phyloP scores from a whole-genome alignment of 2,113 vertebrate species.

The Salvelinus alpinus region DNA sequence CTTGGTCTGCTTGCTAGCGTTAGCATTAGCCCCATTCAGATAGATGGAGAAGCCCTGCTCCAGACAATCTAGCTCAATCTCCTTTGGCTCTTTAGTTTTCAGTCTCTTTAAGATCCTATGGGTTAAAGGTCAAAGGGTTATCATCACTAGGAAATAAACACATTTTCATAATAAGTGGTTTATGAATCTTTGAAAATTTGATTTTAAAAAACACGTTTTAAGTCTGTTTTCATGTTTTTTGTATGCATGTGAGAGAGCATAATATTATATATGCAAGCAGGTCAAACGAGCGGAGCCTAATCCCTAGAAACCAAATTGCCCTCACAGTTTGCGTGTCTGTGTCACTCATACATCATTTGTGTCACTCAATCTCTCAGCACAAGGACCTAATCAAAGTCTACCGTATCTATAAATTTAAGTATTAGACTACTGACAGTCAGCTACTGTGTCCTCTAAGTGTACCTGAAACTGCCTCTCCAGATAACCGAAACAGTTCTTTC shows the following conservation, averaged over 20 bases:
- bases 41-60: constrained; percentile 94
- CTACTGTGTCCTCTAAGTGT: constrained; percentile 33
- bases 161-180: neutral
- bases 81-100: constrained; percentile 77
- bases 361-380: constrained; percentile 6
- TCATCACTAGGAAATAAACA: neutral
- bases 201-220: too few species aligned
- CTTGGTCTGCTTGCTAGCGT: constrained; percentile 62
- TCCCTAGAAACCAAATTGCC: too few species aligned
- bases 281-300: too few species aligned
- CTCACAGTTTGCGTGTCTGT: neutral
- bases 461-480: constrained; percentile 44
- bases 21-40: constrained; percentile 83
- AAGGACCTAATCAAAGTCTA: constrained; percentile 38
- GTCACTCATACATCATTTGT: too few species aligned
- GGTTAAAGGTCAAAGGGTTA: constrained; percentile 2
- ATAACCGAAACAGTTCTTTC: too few species aligned
- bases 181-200: too few species aligned
- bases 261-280: too few species aligned
- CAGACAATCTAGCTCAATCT: constrained; percentile 81
- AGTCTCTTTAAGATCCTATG: constrained; percentile 80
- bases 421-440: neutral
- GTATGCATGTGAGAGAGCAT: neutral
- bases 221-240: too few species aligned
- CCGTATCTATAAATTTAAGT: constrained; percentile 3